These are phyloP conservation scores for Leptodactylus fallax DNA, from an alignment of 2,797 vertebrate genomes.

Conservation along the genomic window DNA sequence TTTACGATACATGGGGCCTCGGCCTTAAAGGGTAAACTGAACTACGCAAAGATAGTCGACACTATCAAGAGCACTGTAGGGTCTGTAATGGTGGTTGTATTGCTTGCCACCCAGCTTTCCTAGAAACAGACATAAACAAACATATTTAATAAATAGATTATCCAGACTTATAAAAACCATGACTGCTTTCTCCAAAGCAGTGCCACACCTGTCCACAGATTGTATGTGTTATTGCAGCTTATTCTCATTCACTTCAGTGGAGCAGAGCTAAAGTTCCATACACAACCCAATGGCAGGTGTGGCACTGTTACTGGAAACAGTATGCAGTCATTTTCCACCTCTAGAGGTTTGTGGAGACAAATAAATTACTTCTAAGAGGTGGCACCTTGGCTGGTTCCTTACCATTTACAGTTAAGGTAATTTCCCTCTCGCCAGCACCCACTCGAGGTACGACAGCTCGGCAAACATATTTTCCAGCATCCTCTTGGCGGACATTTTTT, in stretches of 20 bases:
- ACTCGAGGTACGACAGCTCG: constrained; percentile 94
- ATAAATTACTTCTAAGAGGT: too few relatives aligned
- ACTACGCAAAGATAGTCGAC: too few relatives aligned
- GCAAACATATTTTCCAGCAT: constrained; percentile 97
- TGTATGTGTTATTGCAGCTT: background rate
- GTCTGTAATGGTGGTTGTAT: too few relatives aligned
- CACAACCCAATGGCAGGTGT: too few relatives aligned
- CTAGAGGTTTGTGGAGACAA: too few relatives aligned
- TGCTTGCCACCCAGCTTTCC: too few relatives aligned
- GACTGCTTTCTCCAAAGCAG: background rate
- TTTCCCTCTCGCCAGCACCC: constrained; percentile 92
- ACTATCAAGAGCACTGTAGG: too few relatives aligned
- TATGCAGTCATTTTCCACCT: background rate
- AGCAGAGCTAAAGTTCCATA: background rate
- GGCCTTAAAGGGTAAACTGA: too few relatives aligned
- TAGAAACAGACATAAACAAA: too few relatives aligned
- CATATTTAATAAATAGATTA: too few relatives aligned
- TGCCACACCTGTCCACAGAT: background rate
- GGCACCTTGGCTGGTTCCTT: constrained; percentile 48
- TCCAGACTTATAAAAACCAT: background rate
- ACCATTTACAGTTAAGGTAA: constrained; percentile 97
- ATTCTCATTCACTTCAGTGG: background rate
- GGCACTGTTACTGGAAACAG: background rate
- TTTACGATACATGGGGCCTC: too few relatives aligned
- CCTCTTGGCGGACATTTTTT: constrained; percentile 93